These are phyloP conservation scores for Hyposmocoma kahamanoa DNA, from an alignment of 1,140 invertebrate genomes.

Conservation along the genomic window DNA sequence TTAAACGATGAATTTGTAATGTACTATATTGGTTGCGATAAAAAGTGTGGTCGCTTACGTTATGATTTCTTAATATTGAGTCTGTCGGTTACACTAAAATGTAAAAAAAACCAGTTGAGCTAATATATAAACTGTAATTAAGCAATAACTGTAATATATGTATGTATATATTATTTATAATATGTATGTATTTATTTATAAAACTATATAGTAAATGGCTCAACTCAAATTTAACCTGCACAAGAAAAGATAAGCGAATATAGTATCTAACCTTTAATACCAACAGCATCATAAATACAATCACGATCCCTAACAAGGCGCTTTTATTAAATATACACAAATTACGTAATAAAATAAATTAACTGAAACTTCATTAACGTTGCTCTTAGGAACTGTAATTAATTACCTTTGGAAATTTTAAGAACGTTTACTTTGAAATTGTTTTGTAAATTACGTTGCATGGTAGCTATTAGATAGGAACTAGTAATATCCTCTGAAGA, in stretches of 20 bases:
- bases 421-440: background rate
- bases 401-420: slow-evolving; percentile 21
- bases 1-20: too few species aligned
- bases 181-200: background rate
- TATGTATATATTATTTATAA: background rate
- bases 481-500: background rate
- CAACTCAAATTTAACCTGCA: too few species aligned
- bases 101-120: too few species aligned
- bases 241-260: background rate
- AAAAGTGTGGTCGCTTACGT: too few species aligned
- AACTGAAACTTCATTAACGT: slow-evolving; percentile 15
- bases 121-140: too few species aligned
- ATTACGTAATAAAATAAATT: slow-evolving; percentile 22
- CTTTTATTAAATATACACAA: slow-evolving; percentile 11
- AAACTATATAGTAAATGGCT: too few species aligned
- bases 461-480: background rate
- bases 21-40: too few species aligned
- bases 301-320: background rate
- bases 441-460: background rate
- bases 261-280: background rate
- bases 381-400: slow-evolving; percentile 13
- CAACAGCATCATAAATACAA: background rate
- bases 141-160: background rate
- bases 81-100: too few species aligned
- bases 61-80: too few species aligned